Evolutionary conservation across 2,113 vertebrate genomes (phyloP).

Genomic region (Oryzias javanicus): DNA sequence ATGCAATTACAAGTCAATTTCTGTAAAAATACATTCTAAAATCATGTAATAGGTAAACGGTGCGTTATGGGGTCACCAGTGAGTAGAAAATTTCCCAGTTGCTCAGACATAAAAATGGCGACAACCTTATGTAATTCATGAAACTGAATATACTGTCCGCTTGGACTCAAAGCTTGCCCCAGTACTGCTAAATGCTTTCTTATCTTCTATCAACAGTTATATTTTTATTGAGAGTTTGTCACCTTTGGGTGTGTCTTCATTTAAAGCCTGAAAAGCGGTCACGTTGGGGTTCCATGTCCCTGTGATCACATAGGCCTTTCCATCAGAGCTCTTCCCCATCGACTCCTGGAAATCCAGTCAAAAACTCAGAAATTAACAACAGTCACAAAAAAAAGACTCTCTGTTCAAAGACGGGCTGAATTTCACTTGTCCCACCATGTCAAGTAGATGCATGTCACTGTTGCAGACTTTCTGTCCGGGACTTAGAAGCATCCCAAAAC

Average conservation of each 20-base stretch:
- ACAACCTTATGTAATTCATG: no score
- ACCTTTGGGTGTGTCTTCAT: slow-evolving; percentile 98
- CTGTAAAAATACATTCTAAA: no score
- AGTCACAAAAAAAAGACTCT: no score
- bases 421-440: slow-evolving; percentile 85
- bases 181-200: background rate
- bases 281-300: slow-evolving; percentile 94
- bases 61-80: no score
- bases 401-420: background rate
- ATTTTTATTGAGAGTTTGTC: background rate
- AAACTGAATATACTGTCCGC: no score
- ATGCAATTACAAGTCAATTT: no score
- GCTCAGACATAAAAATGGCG: no score
- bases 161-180: no score
- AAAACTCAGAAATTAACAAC: no score
- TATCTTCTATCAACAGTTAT: background rate
- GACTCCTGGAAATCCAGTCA: slow-evolving; percentile 89
- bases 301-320: slow-evolving; percentile 93
- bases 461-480: slow-evolving; percentile 95
- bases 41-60: no score
- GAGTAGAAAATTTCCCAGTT: no score
- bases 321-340: slow-evolving; percentile 93
- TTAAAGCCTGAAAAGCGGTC: slow-evolving; percentile 86
- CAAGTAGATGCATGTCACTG: slow-evolving; percentile 96
- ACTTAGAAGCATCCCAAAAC: slow-evolving; percentile 97